Evolutionary conservation across 2,888 invertebrate genomes (phyloP).

Genomic region (Pammene aurita): DNA sequence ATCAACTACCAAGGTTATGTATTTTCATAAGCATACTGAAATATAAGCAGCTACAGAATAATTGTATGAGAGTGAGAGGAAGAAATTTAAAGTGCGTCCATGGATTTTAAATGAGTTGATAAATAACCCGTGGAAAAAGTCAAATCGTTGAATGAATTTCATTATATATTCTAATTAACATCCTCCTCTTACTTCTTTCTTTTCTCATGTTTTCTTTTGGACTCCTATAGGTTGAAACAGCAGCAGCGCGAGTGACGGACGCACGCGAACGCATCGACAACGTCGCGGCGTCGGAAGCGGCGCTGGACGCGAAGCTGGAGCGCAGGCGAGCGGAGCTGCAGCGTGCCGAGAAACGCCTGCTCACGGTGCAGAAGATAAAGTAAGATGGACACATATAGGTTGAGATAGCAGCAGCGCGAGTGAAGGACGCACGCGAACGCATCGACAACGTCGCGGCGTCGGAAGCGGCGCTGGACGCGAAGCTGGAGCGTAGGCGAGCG

Average conservation of each 20-base stretch:
- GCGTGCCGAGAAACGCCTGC: slow-evolving; percentile 95
- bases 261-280: slow-evolving; percentile 91
- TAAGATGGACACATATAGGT: slow-evolving; percentile 65
- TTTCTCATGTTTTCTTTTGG: no score
- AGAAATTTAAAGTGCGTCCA: no score
- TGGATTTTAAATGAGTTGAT: no score
- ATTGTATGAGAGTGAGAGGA: no score
- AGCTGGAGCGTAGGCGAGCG: slow-evolving; percentile 94
- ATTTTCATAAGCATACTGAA: no score
- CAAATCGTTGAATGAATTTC: no score
- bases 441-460: slow-evolving; percentile 94
- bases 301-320: slow-evolving; percentile 95
- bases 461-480: slow-evolving; percentile 93
- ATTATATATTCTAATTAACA: no score
- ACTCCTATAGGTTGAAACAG: slow-evolving; percentile 78
- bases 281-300: slow-evolving; percentile 94
- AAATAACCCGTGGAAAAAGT: no score
- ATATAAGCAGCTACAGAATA: no score
- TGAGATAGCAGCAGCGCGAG: slow-evolving; percentile 86
- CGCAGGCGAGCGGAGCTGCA: slow-evolving; percentile 94
- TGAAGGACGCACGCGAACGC: slow-evolving; percentile 88
- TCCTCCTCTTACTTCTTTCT: no score
- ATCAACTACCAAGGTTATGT: no score
- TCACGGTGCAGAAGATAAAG: slow-evolving; percentile 97
- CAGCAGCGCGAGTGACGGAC: slow-evolving; percentile 87